A percentile compares a stretch with the other conserved stretches of the same genome.
Evolutionary conservation across 2,888 invertebrate species (phyloP).

Genomic region (Cynaeus angustus): DNA sequence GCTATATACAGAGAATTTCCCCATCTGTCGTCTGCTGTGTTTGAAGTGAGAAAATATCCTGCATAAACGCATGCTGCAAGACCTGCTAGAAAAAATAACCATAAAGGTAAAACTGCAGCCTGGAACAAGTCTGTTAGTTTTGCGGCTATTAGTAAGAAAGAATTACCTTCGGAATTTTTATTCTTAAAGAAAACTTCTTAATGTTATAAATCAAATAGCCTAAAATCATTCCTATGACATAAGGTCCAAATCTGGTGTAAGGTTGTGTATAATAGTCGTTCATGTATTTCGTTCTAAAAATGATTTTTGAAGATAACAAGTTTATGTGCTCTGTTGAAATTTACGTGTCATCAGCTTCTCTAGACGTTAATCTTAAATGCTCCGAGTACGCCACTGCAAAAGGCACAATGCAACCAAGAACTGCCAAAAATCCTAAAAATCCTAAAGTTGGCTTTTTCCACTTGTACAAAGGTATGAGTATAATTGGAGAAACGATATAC

Average conservation of each 20-base stretch:
- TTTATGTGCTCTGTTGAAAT: no score
- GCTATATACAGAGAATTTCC: conserved; percentile 8
- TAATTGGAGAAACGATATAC: conserved; percentile 57
- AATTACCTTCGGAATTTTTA: neutral
- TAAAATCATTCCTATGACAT: conserved; percentile 40
- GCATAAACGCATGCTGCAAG: conserved; percentile 33
- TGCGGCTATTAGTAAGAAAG: neutral
- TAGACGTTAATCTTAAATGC: neutral
- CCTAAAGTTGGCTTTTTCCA: conserved; percentile 46
- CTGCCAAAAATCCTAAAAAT: conserved; percentile 13
- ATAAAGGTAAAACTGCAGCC: neutral
- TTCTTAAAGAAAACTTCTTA: neutral
- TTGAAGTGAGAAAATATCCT: neutral
- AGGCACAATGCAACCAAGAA: conserved; percentile 30
- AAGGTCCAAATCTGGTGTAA: conserved; percentile 33
- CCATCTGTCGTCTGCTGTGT: conserved; percentile 3
- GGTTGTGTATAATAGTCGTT: conserved; percentile 29
- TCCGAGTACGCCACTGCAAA: conserved; percentile 11
- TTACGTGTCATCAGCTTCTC: neutral
- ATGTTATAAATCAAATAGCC: conserved; percentile 36
- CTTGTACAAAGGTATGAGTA: conserved; percentile 54
- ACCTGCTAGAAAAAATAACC: conserved; percentile 29
- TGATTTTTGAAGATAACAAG: neutral
- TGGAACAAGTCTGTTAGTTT: neutral
- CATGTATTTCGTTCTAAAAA: neutral